phyloP scores from a whole-genome alignment of 2,113 vertebrate species.

The Psittacus erithacus region DNA sequence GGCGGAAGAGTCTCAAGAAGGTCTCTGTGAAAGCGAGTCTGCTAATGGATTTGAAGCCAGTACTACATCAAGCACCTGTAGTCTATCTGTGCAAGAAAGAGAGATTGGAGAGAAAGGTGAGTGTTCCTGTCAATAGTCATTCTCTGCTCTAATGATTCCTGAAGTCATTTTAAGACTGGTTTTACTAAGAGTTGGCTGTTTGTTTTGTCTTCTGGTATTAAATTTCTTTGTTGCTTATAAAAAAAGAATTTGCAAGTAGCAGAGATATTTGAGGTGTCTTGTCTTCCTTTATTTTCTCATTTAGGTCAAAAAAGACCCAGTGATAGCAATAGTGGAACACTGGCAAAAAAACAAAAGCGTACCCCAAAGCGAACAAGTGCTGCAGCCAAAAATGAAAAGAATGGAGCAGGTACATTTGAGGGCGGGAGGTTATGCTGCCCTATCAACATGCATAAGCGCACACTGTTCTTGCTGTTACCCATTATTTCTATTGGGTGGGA shows the following conservation, averaged over 20 bases:
- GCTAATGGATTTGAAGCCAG: constrained; percentile 86
- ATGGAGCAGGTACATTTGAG: constrained; percentile 85
- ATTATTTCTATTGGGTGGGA: background rate
- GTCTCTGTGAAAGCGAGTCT: constrained; percentile 82
- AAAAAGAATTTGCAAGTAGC: background rate
- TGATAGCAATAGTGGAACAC: constrained; percentile 81
- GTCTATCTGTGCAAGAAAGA: constrained; percentile 79
- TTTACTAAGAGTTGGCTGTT: background rate
- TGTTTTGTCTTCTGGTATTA: background rate
- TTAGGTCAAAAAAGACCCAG: constrained; percentile 91
- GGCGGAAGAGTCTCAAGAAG: constrained; percentile 82
- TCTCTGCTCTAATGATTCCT: background rate
- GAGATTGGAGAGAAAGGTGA: constrained; percentile 86
- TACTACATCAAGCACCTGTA: constrained; percentile 80
- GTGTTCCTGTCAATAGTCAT: background rate
- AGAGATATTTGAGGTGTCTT: background rate
- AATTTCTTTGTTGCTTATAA: background rate
- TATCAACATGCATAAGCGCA: fast-evolving
- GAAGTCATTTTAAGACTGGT: background rate
- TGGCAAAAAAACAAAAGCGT: constrained; percentile 93
- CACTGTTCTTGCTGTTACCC: background rate
- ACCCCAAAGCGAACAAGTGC: constrained; percentile 87
- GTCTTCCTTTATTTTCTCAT: background rate
- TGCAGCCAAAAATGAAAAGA: constrained; percentile 87
- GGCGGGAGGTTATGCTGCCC: background rate